Evolutionary conservation across 1,140 invertebrate species (phyloP).

Genomic region (Achatina immaculata): DNA sequence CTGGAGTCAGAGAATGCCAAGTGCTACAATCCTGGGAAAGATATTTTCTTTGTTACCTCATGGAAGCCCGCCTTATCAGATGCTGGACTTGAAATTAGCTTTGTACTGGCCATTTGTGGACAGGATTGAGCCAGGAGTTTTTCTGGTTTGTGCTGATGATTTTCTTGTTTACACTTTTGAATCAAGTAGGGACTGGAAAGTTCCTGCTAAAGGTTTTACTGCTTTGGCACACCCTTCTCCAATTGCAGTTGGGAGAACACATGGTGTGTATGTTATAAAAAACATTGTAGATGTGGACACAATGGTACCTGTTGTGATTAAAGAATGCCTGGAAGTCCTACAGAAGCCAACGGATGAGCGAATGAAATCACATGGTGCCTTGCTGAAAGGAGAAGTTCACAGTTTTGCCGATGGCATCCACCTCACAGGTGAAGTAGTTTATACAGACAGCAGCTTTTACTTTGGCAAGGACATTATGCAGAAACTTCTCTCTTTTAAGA

Average conservation of each 20-base stretch:
- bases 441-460: constrained; percentile 73
- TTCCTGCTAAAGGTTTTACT: constrained; percentile 69
- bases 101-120: constrained; percentile 71
- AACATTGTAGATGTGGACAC: constrained; percentile 46
- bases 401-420: constrained; percentile 50
- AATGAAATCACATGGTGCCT: constrained; percentile 68
- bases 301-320: constrained; percentile 47
- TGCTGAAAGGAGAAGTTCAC: constrained; percentile 51
- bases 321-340: constrained; percentile 68
- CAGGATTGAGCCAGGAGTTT: constrained; percentile 71
- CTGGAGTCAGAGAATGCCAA: constrained; percentile 72
- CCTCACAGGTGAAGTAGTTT: constrained; percentile 62
- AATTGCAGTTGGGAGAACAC: constrained; percentile 68
- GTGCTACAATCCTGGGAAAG: constrained; percentile 71
- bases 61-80: constrained; percentile 61
- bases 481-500: constrained; percentile 66
- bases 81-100: constrained; percentile 73
- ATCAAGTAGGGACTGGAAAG: constrained; percentile 53
- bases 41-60: constrained; percentile 70
- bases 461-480: constrained; percentile 69
- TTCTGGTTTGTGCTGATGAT: constrained; percentile 72
- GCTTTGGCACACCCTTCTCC: constrained; percentile 72
- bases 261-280: constrained; percentile 72
- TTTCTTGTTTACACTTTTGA: constrained; percentile 69
- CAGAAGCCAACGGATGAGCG: constrained; percentile 70